Percentiles rank a stretch among this genome's conserved stretches.
Evolutionary conservation across 2,888 invertebrate species (phyloP).

Genomic region (Dioctria rufipes): DNA sequence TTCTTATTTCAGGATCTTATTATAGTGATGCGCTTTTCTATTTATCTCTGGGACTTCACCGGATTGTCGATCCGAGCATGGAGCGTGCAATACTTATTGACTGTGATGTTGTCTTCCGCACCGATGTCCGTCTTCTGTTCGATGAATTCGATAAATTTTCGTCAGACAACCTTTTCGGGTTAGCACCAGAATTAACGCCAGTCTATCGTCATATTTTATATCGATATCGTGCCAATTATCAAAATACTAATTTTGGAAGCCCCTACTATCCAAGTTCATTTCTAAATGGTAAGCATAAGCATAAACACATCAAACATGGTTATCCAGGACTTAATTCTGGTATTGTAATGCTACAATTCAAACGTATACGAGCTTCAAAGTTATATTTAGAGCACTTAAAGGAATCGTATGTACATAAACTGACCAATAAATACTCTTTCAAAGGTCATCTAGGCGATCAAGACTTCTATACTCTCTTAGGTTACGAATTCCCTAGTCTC

Average conservation of each 20-base stretch:
- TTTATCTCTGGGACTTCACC: slow-evolving; percentile 81
- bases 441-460: slow-evolving; percentile 87
- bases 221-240: slow-evolving; percentile 77
- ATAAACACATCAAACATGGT: slow-evolving; percentile 69
- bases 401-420: slow-evolving; percentile 72
- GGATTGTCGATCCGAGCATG: slow-evolving; percentile 77
- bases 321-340: slow-evolving; percentile 88
- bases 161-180: slow-evolving; percentile 77
- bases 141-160: slow-evolving; percentile 79
- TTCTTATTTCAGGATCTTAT: slow-evolving; percentile 74
- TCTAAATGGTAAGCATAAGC: slow-evolving; percentile 60
- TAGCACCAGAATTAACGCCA: slow-evolving; percentile 83
- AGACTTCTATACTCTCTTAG: slow-evolving; percentile 83
- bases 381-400: slow-evolving; percentile 75
- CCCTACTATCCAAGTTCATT: slow-evolving; percentile 66
- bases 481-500: slow-evolving; percentile 79
- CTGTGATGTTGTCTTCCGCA: slow-evolving; percentile 82
- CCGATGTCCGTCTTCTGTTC: slow-evolving; percentile 78
- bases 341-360: slow-evolving; percentile 80
- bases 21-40: slow-evolving; percentile 86
- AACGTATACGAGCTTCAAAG: slow-evolving; percentile 77
- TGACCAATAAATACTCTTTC: slow-evolving; percentile 77
- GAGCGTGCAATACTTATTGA: slow-evolving; percentile 80
- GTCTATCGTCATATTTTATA: slow-evolving; percentile 84
- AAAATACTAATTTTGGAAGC: slow-evolving; percentile 76